These are phyloP conservation scores for Leptopilina clavipes DNA, from an alignment of 1,140 invertebrate genomes.

Conservation along the genomic window DNA sequence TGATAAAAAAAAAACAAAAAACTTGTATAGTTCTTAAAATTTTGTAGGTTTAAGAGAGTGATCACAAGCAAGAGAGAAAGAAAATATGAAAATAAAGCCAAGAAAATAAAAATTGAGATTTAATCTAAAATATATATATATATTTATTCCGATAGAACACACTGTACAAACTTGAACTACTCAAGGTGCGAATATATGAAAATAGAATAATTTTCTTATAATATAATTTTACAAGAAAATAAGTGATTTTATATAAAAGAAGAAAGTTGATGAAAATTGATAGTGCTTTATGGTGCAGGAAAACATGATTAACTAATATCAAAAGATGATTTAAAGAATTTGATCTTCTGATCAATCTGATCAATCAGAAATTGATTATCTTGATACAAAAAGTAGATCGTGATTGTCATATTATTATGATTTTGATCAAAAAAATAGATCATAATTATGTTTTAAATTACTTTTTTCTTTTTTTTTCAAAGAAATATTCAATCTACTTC, in stretches of 20 bases:
- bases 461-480: neutral
- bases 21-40: slow-evolving; percentile 2
- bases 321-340: too few species aligned
- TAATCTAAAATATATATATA: neutral
- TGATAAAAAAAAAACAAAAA: neutral
- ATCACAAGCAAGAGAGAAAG: neutral
- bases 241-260: too few species aligned
- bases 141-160: neutral
- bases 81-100: neutral
- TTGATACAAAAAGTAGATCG: too few species aligned
- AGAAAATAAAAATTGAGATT: neutral
- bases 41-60: neutral
- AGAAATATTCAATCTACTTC: slow-evolving; percentile 81
- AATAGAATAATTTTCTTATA: too few species aligned
- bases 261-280: too few species aligned
- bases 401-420: neutral
- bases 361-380: too few species aligned
- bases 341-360: too few species aligned
- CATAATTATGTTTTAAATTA: neutral
- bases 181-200: neutral
- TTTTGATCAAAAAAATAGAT: slow-evolving; percentile 1
- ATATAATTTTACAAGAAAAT: too few species aligned
- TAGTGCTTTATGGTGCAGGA: too few species aligned
- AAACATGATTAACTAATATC: too few species aligned
- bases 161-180: neutral